A percentile compares a stretch with the other conserved stretches of the same genome.
Conservation (phyloP, 2,797 vertebrate genomes). For the Lepidocolaptes lacrymiger region DNA sequence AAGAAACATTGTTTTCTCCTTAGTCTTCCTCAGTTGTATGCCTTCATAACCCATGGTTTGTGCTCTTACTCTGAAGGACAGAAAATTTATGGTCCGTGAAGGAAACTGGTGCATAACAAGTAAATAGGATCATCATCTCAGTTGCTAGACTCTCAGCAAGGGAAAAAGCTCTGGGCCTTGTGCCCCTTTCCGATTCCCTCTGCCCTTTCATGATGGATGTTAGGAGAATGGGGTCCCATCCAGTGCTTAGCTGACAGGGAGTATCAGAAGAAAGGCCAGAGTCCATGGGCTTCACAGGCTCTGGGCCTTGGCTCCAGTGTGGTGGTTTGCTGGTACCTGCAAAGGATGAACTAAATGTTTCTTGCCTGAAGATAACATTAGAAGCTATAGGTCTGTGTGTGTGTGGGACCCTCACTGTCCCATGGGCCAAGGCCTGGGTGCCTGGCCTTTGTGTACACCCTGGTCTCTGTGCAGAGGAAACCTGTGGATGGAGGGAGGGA, state of each 20-base stretch:
- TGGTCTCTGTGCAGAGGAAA: neutral
- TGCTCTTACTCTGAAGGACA: neutral
- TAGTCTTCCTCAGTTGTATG: neutral
- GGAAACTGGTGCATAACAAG: neutral
- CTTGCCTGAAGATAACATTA: neutral
- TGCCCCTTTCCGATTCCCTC: neutral
- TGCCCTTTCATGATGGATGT: neutral
- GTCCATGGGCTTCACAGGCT: neutral
- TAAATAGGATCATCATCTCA: neutral
- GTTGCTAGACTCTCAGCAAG: neutral
- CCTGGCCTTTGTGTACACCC: neutral
- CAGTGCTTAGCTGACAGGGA: neutral
- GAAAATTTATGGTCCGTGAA: constrained; percentile 12
- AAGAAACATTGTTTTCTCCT: constrained; percentile 21
- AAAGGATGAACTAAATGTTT: neutral
- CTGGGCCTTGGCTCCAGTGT: neutral
- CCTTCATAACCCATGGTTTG: neutral
- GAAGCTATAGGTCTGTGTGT: neutral
- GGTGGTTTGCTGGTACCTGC: neutral
- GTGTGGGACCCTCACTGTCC: neutral
- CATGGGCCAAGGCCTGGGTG: neutral
- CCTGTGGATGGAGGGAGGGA: neutral
- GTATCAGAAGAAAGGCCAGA: neutral
- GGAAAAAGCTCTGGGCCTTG: neutral
- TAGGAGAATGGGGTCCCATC: neutral